Evolutionary conservation across 1,140 invertebrate genomes (phyloP), one percentile per base, ranked within the genome.

Genomic region (Tetranychus cinnabarinus): DNA sequence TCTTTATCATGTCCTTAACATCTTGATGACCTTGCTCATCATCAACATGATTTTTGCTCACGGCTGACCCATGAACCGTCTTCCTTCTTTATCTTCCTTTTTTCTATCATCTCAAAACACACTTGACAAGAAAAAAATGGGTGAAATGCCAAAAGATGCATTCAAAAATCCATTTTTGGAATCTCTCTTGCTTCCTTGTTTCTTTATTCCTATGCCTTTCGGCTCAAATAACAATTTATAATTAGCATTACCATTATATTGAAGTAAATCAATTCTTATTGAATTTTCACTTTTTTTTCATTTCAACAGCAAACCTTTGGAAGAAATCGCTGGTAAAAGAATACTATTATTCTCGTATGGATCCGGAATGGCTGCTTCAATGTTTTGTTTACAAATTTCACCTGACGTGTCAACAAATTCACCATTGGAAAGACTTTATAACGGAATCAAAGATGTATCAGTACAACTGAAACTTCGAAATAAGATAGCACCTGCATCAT

Each of bases 311-410:
- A 82, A 81, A 68, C 74, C 78, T 8, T 69, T 80, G 3, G 72
- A 77, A 13, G 74, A 84, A 64, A 72, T 95, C 42, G 77, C 79
- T 59, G 87, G 86, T 5, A 84, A 83, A 66, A 81, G 83, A 66
- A 77, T 97, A 57, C 84, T 81, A 2, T 70, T 98, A 45, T 99
- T 99, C 74, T 97, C 93, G 0, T 99, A 98, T 73, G 96, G 96
- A 0, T 97, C 93, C 2, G 96, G 96, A 0, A 72, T 93, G 8
- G 88, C 91, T 15, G 86, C 93, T 0, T 86, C 88, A 1, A 88
- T 99, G 85, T 98, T 85, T 71, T 95, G 91, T 0, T 74, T 97
- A 15, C 80, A 78, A 52, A 77, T 96, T 39, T 77, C 79, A 1
- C 76, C 78, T 59, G 79, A 90, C 67, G 64, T 61, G n/a, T 54